These are phyloP conservation scores for Notodonta dromedarius DNA, from an alignment of 2,888 invertebrate species.

Conservation along the genomic window DNA sequence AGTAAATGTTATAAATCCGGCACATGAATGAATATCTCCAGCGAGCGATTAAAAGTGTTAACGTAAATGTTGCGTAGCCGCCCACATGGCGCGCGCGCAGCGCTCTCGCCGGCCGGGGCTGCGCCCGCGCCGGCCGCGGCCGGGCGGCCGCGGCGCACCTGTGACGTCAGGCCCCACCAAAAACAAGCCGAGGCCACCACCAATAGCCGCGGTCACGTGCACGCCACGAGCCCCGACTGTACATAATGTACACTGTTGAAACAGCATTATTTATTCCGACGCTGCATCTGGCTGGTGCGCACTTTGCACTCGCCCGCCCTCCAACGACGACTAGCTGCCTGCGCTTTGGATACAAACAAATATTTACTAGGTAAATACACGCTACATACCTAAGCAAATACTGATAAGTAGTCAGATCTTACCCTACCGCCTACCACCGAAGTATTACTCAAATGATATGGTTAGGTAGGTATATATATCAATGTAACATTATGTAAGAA, in stretches of 20 bases:
- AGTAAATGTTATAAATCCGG: not conserved
- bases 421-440: too few relatives aligned
- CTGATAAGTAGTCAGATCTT: too few relatives aligned
- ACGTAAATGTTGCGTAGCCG: conserved; percentile 8
- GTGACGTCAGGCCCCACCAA: not conserved
- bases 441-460: too few relatives aligned
- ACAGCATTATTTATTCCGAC: not conserved
- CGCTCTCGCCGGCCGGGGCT: not conserved
- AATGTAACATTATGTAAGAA: too few relatives aligned
- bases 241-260: not conserved
- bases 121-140: not conserved
- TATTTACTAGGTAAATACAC: too few relatives aligned
- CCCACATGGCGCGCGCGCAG: not conserved
- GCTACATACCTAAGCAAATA: too few relatives aligned
- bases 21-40: conserved; percentile 5
- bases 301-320: too few relatives aligned
- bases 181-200: conserved; percentile 5
- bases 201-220: not conserved
- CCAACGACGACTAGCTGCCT: too few relatives aligned
- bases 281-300: too few relatives aligned
- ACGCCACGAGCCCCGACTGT: not conserved
- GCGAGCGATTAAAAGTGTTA: conserved; percentile 2
- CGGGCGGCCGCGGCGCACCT: not conserved
- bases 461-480: too few relatives aligned
- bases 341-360: too few relatives aligned